Evolutionary conservation across 2,113 vertebrate genomes (phyloP).

Genomic region (Xiphophorus hellerii): DNA sequence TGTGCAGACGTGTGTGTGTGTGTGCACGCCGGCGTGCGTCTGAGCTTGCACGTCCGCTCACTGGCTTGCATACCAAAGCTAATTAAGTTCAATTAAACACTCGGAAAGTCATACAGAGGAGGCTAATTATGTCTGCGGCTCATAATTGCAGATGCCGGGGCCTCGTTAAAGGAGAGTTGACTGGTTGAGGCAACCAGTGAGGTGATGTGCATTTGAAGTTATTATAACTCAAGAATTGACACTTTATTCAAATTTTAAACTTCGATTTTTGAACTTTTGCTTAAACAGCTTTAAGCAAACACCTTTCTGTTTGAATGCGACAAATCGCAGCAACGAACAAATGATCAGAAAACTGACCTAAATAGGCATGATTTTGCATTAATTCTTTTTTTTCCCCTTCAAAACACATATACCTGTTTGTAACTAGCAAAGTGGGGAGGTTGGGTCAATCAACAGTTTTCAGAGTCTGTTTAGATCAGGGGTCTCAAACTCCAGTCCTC

Average conservation of each 20-base stretch:
- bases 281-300: background rate
- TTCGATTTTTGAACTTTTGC: too few species aligned
- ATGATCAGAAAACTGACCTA: background rate
- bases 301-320: background rate
- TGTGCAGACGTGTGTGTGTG: conserved; percentile 12
- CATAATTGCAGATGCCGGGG: conserved; percentile 32
- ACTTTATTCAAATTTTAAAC: background rate
- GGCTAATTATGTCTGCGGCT: conserved; percentile 71
- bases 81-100: conserved; percentile 80
- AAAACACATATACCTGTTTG: too few species aligned
- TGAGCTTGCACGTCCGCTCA: conserved; percentile 15
- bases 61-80: conserved; percentile 41
- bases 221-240: background rate
- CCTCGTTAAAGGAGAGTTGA: conserved; percentile 44
- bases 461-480: too few species aligned
- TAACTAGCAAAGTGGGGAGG: too few species aligned
- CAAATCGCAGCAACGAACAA: background rate
- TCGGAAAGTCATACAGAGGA: conserved; percentile 77
- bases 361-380: background rate
- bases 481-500: too few species aligned
- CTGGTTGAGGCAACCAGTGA: conserved; percentile 22
- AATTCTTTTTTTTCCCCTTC: too few species aligned
- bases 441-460: too few species aligned
- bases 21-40: background rate
- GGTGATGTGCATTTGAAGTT: background rate